These are phyloP conservation scores for Catharus ustulatus DNA, from an alignment of 2,797 vertebrate genomes.

Conservation along the genomic window DNA sequence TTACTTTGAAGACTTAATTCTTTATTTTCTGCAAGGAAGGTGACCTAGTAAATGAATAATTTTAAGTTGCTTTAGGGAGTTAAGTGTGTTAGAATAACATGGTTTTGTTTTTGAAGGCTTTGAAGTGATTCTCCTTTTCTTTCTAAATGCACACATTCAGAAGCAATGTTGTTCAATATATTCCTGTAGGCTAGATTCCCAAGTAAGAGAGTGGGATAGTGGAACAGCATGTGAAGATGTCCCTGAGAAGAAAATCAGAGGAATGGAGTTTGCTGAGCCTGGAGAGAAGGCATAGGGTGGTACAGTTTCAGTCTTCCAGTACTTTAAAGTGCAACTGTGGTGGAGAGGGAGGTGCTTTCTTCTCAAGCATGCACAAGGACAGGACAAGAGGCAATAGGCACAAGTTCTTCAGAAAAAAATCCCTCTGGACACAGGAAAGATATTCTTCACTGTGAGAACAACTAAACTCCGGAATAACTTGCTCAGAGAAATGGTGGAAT, in stretches of 20 bases:
- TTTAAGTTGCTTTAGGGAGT: background rate
- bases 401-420: background rate
- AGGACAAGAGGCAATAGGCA: background rate
- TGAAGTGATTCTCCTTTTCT: background rate
- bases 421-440: background rate
- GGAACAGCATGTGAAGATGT: background rate
- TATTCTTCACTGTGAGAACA: background rate
- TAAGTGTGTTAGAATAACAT: background rate
- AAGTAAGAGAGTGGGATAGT: background rate
- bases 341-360: background rate
- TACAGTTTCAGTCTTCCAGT: background rate
- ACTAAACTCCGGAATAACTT: background rate
- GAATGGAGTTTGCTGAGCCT: background rate
- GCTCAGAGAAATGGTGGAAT: background rate
- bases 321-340: background rate
- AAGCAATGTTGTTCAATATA: background rate
- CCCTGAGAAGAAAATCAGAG: background rate
- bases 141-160: background rate
- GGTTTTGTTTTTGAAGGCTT: background rate
- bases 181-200: background rate
- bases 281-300: background rate
- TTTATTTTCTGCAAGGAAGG: background rate
- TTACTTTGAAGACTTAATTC: slow-evolving; percentile 34
- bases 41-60: background rate
- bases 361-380: background rate